Base-by-base conservation (phyloP, 2,888 invertebrate genomes). In the Neoitamus cyanurus region DNA sequence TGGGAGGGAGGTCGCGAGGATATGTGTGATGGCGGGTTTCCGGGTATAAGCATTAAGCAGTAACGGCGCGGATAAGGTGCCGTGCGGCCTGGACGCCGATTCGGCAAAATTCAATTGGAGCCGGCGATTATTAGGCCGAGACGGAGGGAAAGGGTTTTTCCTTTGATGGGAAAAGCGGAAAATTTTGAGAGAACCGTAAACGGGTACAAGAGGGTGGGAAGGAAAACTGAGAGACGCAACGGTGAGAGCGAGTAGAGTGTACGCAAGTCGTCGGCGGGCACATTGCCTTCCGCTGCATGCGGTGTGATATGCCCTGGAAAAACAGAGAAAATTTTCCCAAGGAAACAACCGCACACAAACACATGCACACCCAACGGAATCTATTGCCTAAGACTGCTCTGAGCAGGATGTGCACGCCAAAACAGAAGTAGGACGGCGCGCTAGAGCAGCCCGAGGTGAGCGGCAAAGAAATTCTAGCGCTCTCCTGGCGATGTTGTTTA, bases 251-350 rank as follows among this genome's bases (percentile, higher is more conserved):
- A 30, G 30, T 7, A 7, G n/a, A 11, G 58, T 78, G 58, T 78
- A 58, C 78, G 78, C 46, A 78, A 25, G 78, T 78, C 75, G 42
- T 1, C 25, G 15, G 37, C 37, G 25, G 15, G 37, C 37, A 37
- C 11, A 25, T 25, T 48, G 15, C 28, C 20, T 75, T 42, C 13
- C 11, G 42, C 28, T 73, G 73, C 34, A 75, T 15, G 25, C 73
- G 36, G 37, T n/a, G 36, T 31, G 73, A 73, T 73, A 11, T 73
- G 73, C 25, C 34, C 73, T 73, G 75, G 42, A 75, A 73, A 75
- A 42, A 37, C 37, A n/a, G 75, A 75, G 75, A 75, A 78, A 78
- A 78, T 42, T 78, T n/a, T 48, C 42, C 15, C 15, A 58, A 75
- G 20, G 48, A 78, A 31, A 78, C 11, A 69, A 69, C 30, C 5